Conservation (phyloP, 2,888 invertebrate genomes). For the Limnephilus auricula region DNA sequence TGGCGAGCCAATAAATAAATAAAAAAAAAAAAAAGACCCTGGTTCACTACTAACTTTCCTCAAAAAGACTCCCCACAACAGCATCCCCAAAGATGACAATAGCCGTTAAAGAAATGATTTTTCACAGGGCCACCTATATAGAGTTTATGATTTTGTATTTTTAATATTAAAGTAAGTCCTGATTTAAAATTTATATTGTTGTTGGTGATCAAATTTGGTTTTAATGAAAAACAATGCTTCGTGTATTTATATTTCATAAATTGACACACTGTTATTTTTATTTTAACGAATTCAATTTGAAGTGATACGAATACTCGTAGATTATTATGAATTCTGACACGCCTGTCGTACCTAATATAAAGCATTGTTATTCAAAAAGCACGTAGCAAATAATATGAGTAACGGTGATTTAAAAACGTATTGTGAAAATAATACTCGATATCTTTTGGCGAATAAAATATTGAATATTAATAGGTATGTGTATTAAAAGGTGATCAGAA, state of each 20-base stretch:
- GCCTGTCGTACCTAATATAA: not conserved
- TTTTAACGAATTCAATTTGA: not conserved
- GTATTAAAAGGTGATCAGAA: no score
- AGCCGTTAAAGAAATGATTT: no score
- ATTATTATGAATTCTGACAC: not conserved
- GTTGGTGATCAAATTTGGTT: not conserved
- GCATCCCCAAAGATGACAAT: no score
- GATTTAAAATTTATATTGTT: not conserved
- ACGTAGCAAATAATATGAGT: not conserved
- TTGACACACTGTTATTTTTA: not conserved
- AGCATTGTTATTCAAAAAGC: not conserved
- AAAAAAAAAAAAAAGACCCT: no score
- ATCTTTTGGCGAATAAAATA: not conserved
- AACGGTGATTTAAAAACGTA: not conserved
- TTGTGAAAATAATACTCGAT: not conserved
- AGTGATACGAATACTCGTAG: not conserved
- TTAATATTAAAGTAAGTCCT: no score
- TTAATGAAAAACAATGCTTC: not conserved
- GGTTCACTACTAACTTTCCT: no score
- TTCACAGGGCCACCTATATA: no score
- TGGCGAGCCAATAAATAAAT: no score
- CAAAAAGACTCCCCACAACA: no score
- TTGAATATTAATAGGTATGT: no score
- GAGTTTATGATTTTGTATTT: no score
- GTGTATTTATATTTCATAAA: not conserved